These are phyloP conservation scores for Cheilosia variabilis DNA, from an alignment of 2,888 invertebrate genomes.

Conservation along the genomic window DNA sequence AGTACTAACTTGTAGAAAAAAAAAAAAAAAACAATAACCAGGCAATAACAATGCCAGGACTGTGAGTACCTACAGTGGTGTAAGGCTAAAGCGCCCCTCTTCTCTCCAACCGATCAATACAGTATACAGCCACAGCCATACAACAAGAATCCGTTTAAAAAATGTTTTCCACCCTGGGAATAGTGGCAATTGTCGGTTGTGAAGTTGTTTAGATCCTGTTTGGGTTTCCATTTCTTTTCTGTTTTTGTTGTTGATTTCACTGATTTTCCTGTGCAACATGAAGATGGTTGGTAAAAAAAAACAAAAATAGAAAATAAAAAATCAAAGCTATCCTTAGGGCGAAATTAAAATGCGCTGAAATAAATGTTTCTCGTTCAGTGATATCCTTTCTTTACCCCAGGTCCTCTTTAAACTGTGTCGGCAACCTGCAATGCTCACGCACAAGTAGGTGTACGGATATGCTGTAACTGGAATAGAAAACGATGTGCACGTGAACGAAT, in stretches of 20 bases:
- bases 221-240: conserved; percentile 32
- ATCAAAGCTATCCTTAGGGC: conserved; percentile 65
- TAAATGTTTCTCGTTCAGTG: conserved; percentile 70
- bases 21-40: conserved; percentile 58
- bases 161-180: conserved; percentile 57
- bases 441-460: neutral
- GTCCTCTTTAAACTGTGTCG: conserved; percentile 29
- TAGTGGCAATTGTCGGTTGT: conserved; percentile 73
- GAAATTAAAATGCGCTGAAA: conserved; percentile 74
- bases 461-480: conserved; percentile 22
- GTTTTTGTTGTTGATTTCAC: conserved; percentile 55
- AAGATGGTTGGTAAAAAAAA: neutral
- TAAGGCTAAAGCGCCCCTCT: neutral
- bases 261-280: conserved; percentile 68
- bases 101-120: conserved; percentile 38
- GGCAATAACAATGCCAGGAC: conserved; percentile 66
- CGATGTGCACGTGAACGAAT: conserved; percentile 72
- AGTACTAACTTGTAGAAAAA: conserved; percentile 57
- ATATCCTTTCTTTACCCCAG: conserved; percentile 56
- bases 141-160: conserved; percentile 66
- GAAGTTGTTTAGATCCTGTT: conserved; percentile 73
- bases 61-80: conserved; percentile 5
- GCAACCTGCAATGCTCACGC: conserved; percentile 19
- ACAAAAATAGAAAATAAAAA: conserved; percentile 23
- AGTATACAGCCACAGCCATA: conserved; percentile 17